Base-by-base conservation (phyloP, 1,140 invertebrate genomes). In the Bilobella aurantiaca region DNA sequence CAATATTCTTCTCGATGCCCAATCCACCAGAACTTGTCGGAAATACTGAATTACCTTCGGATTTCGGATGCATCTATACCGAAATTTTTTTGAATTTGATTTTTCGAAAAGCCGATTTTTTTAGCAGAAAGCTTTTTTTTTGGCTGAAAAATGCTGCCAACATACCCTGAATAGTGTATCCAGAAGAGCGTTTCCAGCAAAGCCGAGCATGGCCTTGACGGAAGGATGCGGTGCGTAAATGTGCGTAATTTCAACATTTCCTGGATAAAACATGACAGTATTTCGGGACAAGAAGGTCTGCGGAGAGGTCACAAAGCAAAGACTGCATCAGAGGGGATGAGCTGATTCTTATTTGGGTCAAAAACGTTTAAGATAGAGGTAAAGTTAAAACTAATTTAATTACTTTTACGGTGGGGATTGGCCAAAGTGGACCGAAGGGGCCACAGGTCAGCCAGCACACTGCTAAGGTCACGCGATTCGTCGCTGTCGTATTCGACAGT, bases 1-100 rank as follows among this genome's bases (percentile, higher is more conserved):
- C 42, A 30, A 42, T 32, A 49, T 68, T 73, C 8, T 64, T 21
- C 58, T 72, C 71, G 60, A 72, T 69, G 1, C 65, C 63, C 34
- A 27, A 57, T 3, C 66, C 66, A 21, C 57, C 56, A 0, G 66
- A 66, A 25, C 57, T 58, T 1, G 58, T 49, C 0, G 69, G 69
- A 61, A 68, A 68, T 32, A 58, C 58, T 0, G 68, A 61, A 16
- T 64, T 62, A 0, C 69, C 69, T 34, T 73, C 71, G 8, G 69
- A 70, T 62, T 69, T 73, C 37, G 71, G 71, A 67, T 68, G 66
- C 66, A 73, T 68, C 71, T 73, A n/a, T 25, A 29, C n/a, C n/a
- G 42, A 53, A 42, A 42, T 18, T 12, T 12, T 42, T 42, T 42
- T 12, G 34, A 12, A 12, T 42, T 12, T 12, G 34, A 42, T 42